Evolutionary conservation across 2,797 vertebrate species (phyloP).

Genomic region (Emys orbicularis): DNA sequence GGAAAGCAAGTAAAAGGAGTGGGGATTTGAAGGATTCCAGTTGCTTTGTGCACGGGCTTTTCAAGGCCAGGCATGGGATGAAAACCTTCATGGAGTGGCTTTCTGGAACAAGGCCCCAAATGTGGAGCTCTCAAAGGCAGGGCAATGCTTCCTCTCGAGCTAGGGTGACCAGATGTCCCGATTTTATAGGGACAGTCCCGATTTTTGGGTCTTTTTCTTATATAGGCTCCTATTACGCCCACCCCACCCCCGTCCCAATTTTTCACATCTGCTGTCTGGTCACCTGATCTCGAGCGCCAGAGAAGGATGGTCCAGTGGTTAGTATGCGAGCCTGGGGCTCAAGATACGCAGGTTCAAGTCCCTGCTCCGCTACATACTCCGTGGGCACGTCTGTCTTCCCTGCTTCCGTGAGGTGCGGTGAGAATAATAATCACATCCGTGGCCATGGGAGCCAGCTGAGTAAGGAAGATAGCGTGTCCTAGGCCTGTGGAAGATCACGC

Average conservation of each 20-base stretch:
- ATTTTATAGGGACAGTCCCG: too few species aligned
- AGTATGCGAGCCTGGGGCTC: background rate
- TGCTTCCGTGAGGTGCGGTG: background rate
- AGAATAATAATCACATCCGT: background rate
- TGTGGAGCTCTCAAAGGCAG: background rate
- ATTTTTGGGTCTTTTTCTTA: too few species aligned
- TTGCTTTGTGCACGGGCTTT: background rate
- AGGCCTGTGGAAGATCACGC: background rate
- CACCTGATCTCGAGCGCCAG: background rate
- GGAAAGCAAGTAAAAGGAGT: background rate
- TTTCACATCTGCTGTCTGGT: too few species aligned
- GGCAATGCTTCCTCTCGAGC: background rate
- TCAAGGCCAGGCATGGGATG: background rate
- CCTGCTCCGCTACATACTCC: background rate
- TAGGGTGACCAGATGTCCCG: too few species aligned
- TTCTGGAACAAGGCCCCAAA: background rate
- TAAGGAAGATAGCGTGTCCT: background rate
- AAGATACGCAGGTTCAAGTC: background rate
- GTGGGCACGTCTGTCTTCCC: background rate
- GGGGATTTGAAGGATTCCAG: background rate
- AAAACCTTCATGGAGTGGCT: background rate
- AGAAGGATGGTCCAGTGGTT: background rate
- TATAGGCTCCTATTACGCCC: too few species aligned
- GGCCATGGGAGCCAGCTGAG: background rate
- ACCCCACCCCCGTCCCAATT: too few species aligned